Evolutionary conservation across 2,113 vertebrate genomes (phyloP).

Genomic region (Xiphias gladius): DNA sequence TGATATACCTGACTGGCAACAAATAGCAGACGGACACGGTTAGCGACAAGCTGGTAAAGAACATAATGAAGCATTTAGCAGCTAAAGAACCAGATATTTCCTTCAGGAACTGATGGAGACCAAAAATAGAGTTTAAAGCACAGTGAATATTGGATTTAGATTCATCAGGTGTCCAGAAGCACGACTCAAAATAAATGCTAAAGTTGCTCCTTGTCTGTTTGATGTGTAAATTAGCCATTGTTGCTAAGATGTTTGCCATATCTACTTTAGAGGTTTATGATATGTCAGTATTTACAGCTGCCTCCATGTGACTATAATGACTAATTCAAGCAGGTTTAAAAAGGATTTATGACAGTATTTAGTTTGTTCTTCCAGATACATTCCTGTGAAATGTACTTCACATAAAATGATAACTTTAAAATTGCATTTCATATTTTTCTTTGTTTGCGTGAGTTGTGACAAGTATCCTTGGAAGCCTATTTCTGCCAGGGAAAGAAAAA

Average conservation of each 20-base stretch:
- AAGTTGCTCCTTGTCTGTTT: background rate
- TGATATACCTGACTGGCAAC: background rate
- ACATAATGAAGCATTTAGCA: background rate
- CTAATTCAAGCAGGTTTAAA: background rate
- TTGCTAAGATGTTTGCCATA: background rate
- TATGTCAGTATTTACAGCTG: background rate
- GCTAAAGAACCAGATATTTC: background rate
- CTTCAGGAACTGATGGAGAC: background rate
- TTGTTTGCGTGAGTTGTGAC: no score
- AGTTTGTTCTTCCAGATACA: background rate
- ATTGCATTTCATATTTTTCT: no score
- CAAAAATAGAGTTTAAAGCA: background rate
- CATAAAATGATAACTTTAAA: background rate
- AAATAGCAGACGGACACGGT: no score
- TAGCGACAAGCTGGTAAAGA: background rate
- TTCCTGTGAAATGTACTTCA: background rate
- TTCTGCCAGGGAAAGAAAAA: background rate
- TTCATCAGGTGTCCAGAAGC: background rate
- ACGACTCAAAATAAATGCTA: background rate
- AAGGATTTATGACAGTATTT: background rate
- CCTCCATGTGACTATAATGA: background rate
- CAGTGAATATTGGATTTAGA: background rate
- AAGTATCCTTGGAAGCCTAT: background rate
- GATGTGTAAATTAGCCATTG: background rate
- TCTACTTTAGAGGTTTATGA: background rate